phyloP scores from a whole-genome alignment of 2,888 invertebrate species.

The Pterobdella sp. region DNA sequence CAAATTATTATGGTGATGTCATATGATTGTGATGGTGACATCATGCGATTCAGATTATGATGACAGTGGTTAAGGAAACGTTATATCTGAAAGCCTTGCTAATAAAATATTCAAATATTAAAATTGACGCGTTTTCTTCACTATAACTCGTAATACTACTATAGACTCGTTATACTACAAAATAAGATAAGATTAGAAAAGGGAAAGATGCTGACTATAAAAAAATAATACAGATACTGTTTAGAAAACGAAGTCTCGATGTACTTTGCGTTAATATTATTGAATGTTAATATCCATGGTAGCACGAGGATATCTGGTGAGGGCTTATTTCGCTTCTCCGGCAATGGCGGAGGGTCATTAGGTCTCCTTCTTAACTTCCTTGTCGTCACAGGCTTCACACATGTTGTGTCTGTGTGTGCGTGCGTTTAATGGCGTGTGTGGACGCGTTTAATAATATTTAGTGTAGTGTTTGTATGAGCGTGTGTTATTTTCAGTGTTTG shows the following conservation, averaged over 20 bases:
- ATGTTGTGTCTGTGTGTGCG: slow-evolving; percentile 48
- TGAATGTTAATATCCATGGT: not conserved
- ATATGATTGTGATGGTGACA: not conserved
- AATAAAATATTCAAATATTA: no score
- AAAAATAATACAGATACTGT: no score
- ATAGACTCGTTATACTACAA: no score
- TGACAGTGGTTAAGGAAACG: not conserved
- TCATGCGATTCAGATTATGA: not conserved
- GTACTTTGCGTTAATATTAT: no score
- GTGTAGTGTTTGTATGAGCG: not conserved
- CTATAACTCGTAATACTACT: no score
- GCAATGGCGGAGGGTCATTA: slow-evolving; percentile 83
- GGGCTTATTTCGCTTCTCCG: slow-evolving; percentile 64
- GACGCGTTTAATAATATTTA: not conserved
- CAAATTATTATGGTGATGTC: no score
- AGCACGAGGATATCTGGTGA: slow-evolving; percentile 51
- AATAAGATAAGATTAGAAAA: no score
- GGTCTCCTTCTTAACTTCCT: slow-evolving; percentile 81
- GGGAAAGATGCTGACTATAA: no score
- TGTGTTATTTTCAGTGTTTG: not conserved
- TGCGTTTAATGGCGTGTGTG: not conserved
- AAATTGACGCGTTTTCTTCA: no score
- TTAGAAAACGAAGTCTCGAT: no score
- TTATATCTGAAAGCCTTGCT: not conserved
- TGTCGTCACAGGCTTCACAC: slow-evolving; percentile 82